These are phyloP conservation scores for Tyto alba DNA, from an alignment of 2,113 vertebrate species.

Conservation along the genomic window DNA sequence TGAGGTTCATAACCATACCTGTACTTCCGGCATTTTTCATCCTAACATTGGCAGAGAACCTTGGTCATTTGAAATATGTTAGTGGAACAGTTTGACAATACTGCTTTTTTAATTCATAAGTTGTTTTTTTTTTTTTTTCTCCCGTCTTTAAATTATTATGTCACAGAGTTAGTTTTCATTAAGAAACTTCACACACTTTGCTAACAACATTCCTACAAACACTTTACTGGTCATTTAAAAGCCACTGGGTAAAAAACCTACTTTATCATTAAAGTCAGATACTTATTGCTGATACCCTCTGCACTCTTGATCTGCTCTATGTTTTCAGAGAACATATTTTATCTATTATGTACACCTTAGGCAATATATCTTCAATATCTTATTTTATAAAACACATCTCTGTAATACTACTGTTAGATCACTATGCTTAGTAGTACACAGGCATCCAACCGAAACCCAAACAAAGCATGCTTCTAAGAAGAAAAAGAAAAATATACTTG, in stretches of 20 bases:
- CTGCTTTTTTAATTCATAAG: not conserved
- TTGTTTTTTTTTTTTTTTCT: too few relatives aligned
- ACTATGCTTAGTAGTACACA: not conserved
- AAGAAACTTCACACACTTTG: fast-evolving
- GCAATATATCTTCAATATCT: not conserved
- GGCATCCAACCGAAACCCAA: not conserved
- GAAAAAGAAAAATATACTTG: not conserved
- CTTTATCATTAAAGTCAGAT: not conserved
- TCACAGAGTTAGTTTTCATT: not conserved
- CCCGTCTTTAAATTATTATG: not conserved
- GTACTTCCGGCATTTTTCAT: not conserved
- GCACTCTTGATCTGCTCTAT: not conserved
- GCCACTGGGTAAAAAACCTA: not conserved
- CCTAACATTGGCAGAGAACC: not conserved
- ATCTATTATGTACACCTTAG: not conserved
- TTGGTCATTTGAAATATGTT: not conserved
- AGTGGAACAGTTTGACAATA: not conserved
- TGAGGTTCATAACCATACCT: not conserved
- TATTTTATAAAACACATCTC: not conserved
- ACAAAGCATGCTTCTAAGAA: not conserved
- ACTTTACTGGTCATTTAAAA: not conserved
- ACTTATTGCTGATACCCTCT: not conserved
- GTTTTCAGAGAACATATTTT: not conserved
- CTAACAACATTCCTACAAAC: not conserved
- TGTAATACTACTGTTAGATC: not conserved